A percentile compares a stretch with the other conserved stretches of the same genome.
Conservation (phyloP, 2,797 vertebrate genomes). For the Manis pentadactyla region DNA sequence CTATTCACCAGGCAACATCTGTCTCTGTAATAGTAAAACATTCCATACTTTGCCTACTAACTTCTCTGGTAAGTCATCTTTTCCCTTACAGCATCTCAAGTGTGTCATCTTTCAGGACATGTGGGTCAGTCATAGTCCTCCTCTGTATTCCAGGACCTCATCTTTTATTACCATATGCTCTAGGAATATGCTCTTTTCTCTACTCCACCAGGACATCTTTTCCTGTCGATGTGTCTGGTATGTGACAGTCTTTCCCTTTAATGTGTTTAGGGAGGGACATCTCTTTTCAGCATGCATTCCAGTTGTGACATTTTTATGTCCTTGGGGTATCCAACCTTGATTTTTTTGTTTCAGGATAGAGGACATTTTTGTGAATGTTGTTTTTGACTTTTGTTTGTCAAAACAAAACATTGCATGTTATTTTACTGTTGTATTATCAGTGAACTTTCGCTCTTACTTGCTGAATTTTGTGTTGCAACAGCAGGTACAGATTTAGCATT, state of each 20-base stretch:
- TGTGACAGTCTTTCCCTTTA: constrained; percentile 64
- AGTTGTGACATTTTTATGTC: constrained; percentile 65
- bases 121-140: constrained; percentile 4
- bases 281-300: background rate
- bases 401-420: background rate
- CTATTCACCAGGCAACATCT: constrained; percentile 49
- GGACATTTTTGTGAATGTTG: background rate
- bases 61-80: constrained; percentile 37
- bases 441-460: background rate
- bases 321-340: background rate
- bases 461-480: background rate
- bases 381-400: constrained; percentile 24
- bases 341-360: background rate
- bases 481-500: background rate
- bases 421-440: background rate
- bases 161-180: background rate
- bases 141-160: background rate
- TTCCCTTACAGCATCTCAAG: background rate
- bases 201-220: background rate
- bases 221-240: background rate
- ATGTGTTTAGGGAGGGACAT: constrained; percentile 50
- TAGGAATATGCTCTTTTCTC: background rate
- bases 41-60: constrained; percentile 24
- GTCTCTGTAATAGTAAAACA: background rate
- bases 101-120: constrained; percentile 59